A percentile compares a stretch with the other conserved stretches of the same genome.
Conservation (phyloP, 2,888 invertebrate genomes). For the Drosophila antonietae region DNA sequence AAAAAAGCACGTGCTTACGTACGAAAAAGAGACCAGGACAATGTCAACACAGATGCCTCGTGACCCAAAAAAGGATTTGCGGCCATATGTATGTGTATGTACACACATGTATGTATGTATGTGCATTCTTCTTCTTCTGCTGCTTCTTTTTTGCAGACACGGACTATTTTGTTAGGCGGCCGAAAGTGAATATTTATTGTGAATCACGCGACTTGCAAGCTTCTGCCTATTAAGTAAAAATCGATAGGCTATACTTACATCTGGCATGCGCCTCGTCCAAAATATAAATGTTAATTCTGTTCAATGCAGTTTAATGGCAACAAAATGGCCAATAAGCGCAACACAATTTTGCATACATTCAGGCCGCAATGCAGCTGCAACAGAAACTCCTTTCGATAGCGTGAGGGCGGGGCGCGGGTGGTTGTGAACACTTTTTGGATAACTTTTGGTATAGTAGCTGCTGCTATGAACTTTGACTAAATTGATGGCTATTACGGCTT, state of each 20-base stretch:
- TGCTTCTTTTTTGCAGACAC: constrained; percentile 9
- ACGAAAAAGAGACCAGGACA: constrained; percentile 74
- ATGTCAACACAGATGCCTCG: constrained; percentile 76
- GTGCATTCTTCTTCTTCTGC: neutral
- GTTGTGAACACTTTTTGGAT: constrained; percentile 58
- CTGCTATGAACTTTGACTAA: constrained; percentile 66
- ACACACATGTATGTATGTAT: too few relatives aligned
- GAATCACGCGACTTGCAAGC: constrained; percentile 76
- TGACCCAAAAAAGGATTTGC: constrained; percentile 74
- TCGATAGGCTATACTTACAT: constrained; percentile 73
- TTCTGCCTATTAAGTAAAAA: constrained; percentile 57
- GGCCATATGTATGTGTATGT: neutral
- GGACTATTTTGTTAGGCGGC: constrained; percentile 20
- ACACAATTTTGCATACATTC: constrained; percentile 30
- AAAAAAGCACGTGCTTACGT: constrained; percentile 74
- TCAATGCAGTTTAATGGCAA: constrained; percentile 38
- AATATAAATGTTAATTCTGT: constrained; percentile 32
- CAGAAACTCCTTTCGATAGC: constrained; percentile 27
- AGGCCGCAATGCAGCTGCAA: constrained; percentile 15
- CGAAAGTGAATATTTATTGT: constrained; percentile 67
- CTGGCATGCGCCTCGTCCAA: constrained; percentile 48
- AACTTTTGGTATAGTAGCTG: constrained; percentile 27
- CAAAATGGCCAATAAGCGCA: constrained; percentile 36
- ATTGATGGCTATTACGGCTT: constrained; percentile 23
- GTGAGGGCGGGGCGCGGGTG: constrained; percentile 17